Base-by-base conservation (phyloP, 2,113 vertebrate species). In the Corapipo altera region DNA sequence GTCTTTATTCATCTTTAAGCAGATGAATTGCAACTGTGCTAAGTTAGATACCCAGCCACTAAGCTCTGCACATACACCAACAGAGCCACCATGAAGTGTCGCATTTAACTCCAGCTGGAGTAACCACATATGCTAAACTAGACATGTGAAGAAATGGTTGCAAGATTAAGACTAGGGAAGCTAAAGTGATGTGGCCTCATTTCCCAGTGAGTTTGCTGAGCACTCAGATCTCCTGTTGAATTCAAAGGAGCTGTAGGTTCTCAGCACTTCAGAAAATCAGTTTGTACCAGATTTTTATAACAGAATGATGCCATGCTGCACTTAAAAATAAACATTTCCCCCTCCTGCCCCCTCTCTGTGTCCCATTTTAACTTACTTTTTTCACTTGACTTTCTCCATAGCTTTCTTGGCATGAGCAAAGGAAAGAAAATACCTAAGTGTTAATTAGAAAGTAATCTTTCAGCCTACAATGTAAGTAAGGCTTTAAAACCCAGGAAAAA, bases 271-370 rank as follows among this genome's bases (percentile, higher is more conserved):
- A 94, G 85, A 91, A 91, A 86, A 97, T 91, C 88, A 84, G 52
- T 77, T 81, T 95, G 91, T 88, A 90, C 65, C 83, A 91, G 80
- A 95, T 89, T 92, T 90, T 91, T 89, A 65, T 96, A 96, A 95
- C 96, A 96, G 91, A 97, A 97, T 95, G 95, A 95, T 96, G 92
- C 94, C 91, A 79, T 71, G 76, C 69, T 85, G 86, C 88, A 89
- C 73, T 80, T 95, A 95, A 96, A 94, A 96, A 97, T 96, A 96
- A 95, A 96, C 79, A 92, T 88, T 95, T 58, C 3, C 12, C 52
- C 67, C 51, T 80, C 67, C 74, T 37, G 10, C 74, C 39, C 69
- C 70, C 75, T 51, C 61, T 69, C 30, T 77, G 20, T 71, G 90
- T 86, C 92, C 93, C 93, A 94, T 96, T 97, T 96, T 93, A 88